Evolutionary conservation across 2,797 vertebrate species (phyloP), one percentile per base, ranked within the genome.

Genomic region (Crocodylus rhombifer): DNA sequence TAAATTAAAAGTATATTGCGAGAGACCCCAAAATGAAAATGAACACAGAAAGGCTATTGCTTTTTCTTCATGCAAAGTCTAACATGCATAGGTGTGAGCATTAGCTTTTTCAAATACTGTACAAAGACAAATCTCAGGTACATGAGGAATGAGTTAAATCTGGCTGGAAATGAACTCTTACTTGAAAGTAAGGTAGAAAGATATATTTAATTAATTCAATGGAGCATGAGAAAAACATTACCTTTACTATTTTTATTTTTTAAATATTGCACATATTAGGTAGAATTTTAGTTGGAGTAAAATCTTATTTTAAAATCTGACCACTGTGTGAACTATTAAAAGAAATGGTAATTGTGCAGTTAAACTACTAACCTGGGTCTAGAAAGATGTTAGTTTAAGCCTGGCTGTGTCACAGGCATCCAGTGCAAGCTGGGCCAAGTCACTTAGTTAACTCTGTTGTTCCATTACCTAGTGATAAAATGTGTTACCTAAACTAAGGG

Each of bases 291-390:
- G 36, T 33, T 51, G 17, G 4, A 67, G 3, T 69, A 86, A 11
- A 83, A 75, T 73, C 51, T 36, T 51, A 73, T 91, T 95, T 93
- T 89, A 88, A 93, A 73, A 61, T 75, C 23, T 62, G 75, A 87
- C 75, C 56, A 80, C 25, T 30, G 30, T 73, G 28, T 5, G 6
- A n/a, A 58, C 12, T 60, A 80, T 61, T 82, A 18, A 73, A 91
- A 62, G 3, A 25, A 63, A 62, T 56, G 3, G 69, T 74, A 86
- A 67, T 90, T 20, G 21, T 76, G 12, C 82, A 57, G 77, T 16
- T 55, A 83, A 88, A 86, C 17, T 28, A 76, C 28, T 1, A 14
- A 60, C 5, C 0, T 3, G 51, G 42, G 11, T 75, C 82, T 89
- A 77, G 18, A 51, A 87, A 80, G 42, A 86, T 80, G n/a, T 33